These are phyloP conservation scores for Peromyscus californicus DNA, from an alignment of 2,113 vertebrate genomes.

Conservation along the genomic window DNA sequence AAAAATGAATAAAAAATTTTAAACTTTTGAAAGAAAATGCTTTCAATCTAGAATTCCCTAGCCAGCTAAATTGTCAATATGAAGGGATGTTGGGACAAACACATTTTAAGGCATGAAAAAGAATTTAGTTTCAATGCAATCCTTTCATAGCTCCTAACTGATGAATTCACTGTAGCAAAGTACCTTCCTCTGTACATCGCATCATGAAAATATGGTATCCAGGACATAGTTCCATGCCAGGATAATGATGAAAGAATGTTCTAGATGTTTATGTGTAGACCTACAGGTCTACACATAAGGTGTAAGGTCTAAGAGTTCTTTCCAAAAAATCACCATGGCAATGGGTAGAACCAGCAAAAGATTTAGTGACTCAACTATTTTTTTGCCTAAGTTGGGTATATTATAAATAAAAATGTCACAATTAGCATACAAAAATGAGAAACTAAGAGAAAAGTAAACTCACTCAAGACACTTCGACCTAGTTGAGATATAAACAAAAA, in stretches of 20 bases:
- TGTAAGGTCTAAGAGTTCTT: neutral
- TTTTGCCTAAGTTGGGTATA: neutral
- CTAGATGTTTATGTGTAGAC: neutral
- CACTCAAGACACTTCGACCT: neutral
- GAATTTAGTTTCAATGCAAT: neutral
- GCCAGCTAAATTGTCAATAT: conserved; percentile 13
- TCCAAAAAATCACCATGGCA: neutral
- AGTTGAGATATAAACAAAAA: neutral
- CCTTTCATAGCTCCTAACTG: neutral
- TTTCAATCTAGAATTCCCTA: conserved; percentile 4
- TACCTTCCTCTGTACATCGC: neutral
- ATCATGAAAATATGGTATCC: neutral
- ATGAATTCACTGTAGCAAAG: neutral
- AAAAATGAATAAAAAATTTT: neutral
- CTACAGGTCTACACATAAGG: neutral
- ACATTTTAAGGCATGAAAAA: neutral
- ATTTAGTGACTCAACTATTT: neutral
- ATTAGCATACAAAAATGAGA: neutral
- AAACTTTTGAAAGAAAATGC: conserved; percentile 27
- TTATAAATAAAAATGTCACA: neutral
- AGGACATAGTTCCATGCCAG: neutral
- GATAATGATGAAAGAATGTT: neutral
- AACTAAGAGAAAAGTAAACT: neutral
- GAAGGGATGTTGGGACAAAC: neutral
- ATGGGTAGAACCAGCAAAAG: neutral